Base-by-base conservation (phyloP, 2,113 vertebrate genomes). In the Fregetta grallaria region DNA sequence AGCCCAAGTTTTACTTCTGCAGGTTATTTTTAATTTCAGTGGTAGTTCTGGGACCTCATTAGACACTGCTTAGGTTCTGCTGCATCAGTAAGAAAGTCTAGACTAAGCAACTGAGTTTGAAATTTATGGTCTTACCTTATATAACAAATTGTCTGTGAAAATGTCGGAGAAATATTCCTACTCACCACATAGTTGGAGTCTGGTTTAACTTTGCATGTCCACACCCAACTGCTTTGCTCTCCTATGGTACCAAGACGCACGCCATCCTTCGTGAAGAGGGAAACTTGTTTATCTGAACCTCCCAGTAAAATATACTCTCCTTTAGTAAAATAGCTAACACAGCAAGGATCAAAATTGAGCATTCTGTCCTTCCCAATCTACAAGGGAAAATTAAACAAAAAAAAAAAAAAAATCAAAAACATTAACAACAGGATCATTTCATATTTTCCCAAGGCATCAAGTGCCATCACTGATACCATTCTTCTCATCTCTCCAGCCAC, bases 171-270 rank as follows among this genome's bases (percentile, higher is more conserved):
- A 65, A 36, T 1, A 6, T 45, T 47, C 22, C 61, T 68, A 56
- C 99, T 98, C 96, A 99, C 99, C 99, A 99, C 99, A 15, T 99
- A 99, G 98, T 99, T 99, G 92, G 99, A 99, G 89, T 99, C 99
- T 5, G 99, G 99, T 92, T 99, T 99, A 68, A 98, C 99, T 89
- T 97, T 98, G 96, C 99, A 99, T 0, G 98, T 98, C 99, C 99
- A 99, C 93, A 99, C 99, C 99, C 99, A 99, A 87, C 99, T 98
- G 93, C 95, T 99, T 96, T 99, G 99, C 95, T 99, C 99, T 40
- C 99, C 99, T 27, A 99, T 96, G 73, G 98, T 98, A 40, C 99
- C 99, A 7, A 99, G 98, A 18, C 98, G 98, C 12, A 99, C 99
- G 0, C 99, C 99, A 1, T 99, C 99, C 97, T 99, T 99, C 2